Evolutionary conservation across 2,113 vertebrate genomes (phyloP).

Genomic region (Poicephalus meyeri): DNA sequence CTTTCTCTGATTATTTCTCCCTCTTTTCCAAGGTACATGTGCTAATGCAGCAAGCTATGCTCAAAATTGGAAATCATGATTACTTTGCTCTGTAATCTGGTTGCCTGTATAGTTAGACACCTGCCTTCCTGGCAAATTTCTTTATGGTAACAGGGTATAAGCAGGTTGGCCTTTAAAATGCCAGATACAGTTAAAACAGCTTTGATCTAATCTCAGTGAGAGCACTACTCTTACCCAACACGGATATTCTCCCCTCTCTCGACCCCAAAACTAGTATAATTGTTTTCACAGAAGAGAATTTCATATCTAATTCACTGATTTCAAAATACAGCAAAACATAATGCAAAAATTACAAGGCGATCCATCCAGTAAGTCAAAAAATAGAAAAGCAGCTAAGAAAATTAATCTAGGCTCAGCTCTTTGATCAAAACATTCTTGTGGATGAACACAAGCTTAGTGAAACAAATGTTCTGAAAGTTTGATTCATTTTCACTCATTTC

Average conservation of each 20-base stretch:
- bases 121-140: conserved; percentile 69
- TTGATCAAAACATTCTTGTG: neutral
- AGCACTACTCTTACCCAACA: neutral
- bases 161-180: conserved; percentile 57
- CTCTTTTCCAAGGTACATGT: conserved; percentile 38
- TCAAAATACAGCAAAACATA: neutral
- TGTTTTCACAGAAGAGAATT: neutral
- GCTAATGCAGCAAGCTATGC: conserved; percentile 39
- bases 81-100: conserved; percentile 59
- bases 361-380: neutral
- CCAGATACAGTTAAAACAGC: conserved; percentile 1
- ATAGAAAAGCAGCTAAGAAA: neutral
- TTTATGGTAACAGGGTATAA: conserved; percentile 51
- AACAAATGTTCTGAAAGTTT: neutral
- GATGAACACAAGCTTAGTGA: neutral
- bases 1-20: conserved; percentile 36
- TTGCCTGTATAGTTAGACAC: conserved; percentile 71
- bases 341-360: neutral
- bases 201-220: conserved; percentile 5
- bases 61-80: conserved; percentile 54
- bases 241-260: neutral
- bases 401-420: neutral
- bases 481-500: neutral
- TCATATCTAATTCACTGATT: neutral
- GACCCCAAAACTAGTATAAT: neutral